Percentiles rank a stretch among this genome's conserved stretches.
Evolutionary conservation across 2,113 vertebrate species (phyloP).

Genomic region (Megatriorchis doriae): DNA sequence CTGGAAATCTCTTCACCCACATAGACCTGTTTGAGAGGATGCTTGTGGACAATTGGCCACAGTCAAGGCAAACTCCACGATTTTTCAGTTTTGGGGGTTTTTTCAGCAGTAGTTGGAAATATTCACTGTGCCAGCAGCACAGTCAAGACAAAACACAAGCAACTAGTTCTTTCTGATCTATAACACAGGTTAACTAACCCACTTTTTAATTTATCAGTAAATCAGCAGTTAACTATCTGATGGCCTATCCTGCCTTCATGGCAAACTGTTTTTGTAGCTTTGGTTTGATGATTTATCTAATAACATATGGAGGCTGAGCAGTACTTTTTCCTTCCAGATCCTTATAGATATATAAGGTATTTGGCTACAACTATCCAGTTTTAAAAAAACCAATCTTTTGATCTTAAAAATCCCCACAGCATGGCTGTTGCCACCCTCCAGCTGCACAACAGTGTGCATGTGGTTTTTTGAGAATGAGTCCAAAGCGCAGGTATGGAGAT

Average conservation of each 20-base stretch:
- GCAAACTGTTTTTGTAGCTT: background rate
- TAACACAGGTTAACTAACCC: background rate
- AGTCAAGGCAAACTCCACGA: background rate
- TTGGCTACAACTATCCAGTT: background rate
- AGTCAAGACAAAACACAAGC: background rate
- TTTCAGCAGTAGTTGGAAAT: background rate
- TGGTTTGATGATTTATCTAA: background rate
- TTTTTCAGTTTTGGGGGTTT: background rate
- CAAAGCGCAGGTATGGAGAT: background rate
- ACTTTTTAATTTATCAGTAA: background rate
- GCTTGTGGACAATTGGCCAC: background rate
- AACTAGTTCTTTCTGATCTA: background rate
- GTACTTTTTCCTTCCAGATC: background rate
- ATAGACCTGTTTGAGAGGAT: background rate
- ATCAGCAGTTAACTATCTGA: background rate
- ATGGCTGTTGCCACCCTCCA: background rate
- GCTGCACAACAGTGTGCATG: background rate
- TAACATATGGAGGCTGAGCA: background rate
- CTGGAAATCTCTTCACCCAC: background rate
- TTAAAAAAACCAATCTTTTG: background rate
- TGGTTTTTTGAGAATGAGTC: background rate
- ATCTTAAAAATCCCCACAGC: background rate
- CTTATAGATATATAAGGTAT: background rate
- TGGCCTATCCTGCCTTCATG: background rate
- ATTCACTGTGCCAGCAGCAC: background rate